Evolutionary conservation across 2,113 vertebrate species (phyloP), one percentile per base, ranked within the genome.

Genomic region (Rutilus rutilus): DNA sequence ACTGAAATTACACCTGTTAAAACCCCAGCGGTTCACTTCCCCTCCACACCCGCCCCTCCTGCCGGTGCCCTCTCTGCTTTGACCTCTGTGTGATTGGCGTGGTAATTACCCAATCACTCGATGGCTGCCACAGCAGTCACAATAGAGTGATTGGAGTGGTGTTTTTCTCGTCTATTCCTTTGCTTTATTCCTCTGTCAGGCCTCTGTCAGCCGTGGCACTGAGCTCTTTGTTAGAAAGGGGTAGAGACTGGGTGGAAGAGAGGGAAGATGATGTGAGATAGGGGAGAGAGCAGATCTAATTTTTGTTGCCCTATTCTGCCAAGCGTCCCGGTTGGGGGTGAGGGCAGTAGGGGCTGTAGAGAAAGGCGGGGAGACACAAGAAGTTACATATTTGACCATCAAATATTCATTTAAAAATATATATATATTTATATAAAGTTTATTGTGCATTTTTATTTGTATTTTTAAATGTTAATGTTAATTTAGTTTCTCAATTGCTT

Each of bases 11-110:
- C 90, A 94, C 92, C 91, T 90, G 90, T 91, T 89, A 73, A 84
- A 90, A 54, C 5, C 88, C 90, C 89, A 50, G 90, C 39, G 74
- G 90, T 90, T 86, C 84, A 54, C 73, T 89, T 88, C 88, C 83
- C 84, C 69, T 25, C 88, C 83, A 74, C 89, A 73, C 85, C 83
- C 87, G 54, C 87, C 86, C 25, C 90, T 88, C 90, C 85, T 42
- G 30, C 73, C 69, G 42, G 90, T 94, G 93, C 93, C 93, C 92
- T 93, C 87, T 94, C 92, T 93, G 93, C 93, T 93, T 93, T 95
- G 94, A 95, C 95, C 94, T 94, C 93, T 92, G 88, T 90, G 94
- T 97, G 96, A 97, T 95, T 97, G 96, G 95, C 95, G 93, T 92
- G 92, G 92, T 94, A 95, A 95, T 97, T 96, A 96, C 92, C 96